Percentiles rank a stretch among this genome's conserved stretches.
Evolutionary conservation across 2,113 vertebrate genomes (phyloP).

Genomic region (Raja brachyura): DNA sequence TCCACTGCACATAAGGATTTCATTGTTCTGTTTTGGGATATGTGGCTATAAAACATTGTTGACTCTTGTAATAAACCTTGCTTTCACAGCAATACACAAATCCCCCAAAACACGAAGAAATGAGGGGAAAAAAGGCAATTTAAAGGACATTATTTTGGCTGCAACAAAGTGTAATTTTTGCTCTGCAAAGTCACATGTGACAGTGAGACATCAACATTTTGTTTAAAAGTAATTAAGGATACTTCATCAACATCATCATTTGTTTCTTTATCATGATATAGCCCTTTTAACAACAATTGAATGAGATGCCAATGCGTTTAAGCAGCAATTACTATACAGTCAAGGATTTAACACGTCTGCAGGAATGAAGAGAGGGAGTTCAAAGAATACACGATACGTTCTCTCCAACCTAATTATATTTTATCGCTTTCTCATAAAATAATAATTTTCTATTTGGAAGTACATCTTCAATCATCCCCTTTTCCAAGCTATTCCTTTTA

Average conservation of each 20-base stretch:
- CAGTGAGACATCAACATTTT: not conserved
- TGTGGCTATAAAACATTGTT: no score
- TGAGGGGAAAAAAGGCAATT: not conserved
- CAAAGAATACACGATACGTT: not conserved
- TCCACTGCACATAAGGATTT: no score
- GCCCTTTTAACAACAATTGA: not conserved
- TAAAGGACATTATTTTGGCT: not conserved
- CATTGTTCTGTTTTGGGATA: no score
- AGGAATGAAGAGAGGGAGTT: not conserved
- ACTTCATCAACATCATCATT: not conserved
- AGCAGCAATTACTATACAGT: not conserved
- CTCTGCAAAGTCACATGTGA: not conserved
- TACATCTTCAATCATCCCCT: constrained; percentile 11
- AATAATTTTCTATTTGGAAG: constrained; percentile 5
- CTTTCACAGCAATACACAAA: no score
- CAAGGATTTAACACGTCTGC: not conserved
- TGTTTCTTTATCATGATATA: not conserved
- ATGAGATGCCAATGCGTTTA: not conserved
- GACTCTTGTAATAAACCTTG: no score
- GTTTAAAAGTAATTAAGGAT: not conserved
- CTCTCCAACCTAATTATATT: constrained; percentile 1
- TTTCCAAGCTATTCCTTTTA: constrained; percentile 3
- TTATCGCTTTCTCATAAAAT: constrained; percentile 4
- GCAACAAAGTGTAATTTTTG: not conserved
- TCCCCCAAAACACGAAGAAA: no score